A percentile compares a stretch with the other conserved stretches of the same genome.
These are phyloP conservation scores for Phlogophora meticulosa DNA, from an alignment of 2,888 invertebrate genomes.

Conservation along the genomic window DNA sequence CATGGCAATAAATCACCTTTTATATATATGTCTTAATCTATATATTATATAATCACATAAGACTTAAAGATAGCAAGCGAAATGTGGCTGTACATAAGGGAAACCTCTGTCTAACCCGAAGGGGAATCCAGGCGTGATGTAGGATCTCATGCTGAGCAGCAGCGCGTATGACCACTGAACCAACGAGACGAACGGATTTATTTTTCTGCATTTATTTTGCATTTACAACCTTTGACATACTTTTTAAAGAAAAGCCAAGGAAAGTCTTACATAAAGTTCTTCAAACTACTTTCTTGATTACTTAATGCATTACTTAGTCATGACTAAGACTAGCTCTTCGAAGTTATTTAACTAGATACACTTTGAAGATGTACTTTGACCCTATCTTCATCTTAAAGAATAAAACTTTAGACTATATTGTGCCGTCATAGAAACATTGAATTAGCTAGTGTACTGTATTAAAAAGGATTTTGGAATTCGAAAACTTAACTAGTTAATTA, in stretches of 20 bases:
- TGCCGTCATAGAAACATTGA: conserved; percentile 12
- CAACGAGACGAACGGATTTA: no score
- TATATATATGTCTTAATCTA: no score
- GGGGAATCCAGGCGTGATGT: no score
- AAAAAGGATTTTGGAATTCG: neutral
- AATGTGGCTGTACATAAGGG: no score
- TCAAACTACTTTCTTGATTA: conserved; percentile 15
- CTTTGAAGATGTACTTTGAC: conserved; percentile 18
- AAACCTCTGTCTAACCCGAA: no score
- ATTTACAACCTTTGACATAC: neutral
- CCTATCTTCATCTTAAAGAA: neutral
- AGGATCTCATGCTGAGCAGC: no score
- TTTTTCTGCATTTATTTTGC: neutral
- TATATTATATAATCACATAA: no score
- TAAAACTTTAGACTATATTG: conserved; percentile 12
- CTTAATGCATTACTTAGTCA: conserved; percentile 13
- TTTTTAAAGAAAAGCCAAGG: neutral
- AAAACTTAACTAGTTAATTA: neutral
- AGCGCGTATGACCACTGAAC: no score
- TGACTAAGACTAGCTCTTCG: neutral
- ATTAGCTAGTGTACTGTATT: neutral
- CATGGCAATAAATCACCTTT: no score
- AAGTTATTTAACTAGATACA: conserved; percentile 18
- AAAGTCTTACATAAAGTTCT: conserved; percentile 5
- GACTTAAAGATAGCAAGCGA: no score